These are phyloP conservation scores for Notolabrus celidotus DNA, from an alignment of 2,797 vertebrate genomes.

Conservation along the genomic window DNA sequence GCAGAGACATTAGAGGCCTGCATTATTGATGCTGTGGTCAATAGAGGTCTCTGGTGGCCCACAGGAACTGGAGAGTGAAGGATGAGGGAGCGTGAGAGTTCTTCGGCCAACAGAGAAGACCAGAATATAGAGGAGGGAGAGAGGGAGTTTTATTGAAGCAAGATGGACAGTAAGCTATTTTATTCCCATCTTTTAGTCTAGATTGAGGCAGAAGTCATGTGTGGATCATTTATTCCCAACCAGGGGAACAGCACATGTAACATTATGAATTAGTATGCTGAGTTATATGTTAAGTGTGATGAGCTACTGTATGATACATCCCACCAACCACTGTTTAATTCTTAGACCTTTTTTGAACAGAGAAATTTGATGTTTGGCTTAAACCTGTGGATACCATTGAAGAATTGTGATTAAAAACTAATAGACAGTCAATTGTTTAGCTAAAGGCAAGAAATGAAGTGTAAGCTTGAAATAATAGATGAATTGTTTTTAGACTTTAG, in stretches of 20 bases:
- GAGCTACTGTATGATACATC: background rate
- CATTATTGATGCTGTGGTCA: slow-evolving; percentile 86
- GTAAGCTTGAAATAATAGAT: no score
- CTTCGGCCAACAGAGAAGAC: slow-evolving; percentile 41
- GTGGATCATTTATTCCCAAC: slow-evolving; percentile 4
- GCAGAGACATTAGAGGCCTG: slow-evolving; percentile 82
- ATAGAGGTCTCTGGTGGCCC: slow-evolving; percentile 82
- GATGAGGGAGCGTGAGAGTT: slow-evolving; percentile 66
- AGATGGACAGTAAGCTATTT: slow-evolving; percentile 39
- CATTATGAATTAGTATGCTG: background rate
- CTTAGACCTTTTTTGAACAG: no score
- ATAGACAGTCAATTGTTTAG: no score
- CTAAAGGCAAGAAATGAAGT: no score
- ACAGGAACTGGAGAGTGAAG: slow-evolving; percentile 75
- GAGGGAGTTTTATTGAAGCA: slow-evolving; percentile 48
- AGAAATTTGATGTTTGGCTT: background rate
- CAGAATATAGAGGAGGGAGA: slow-evolving; percentile 43
- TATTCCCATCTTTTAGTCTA: slow-evolving; percentile 4
- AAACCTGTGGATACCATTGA: no score
- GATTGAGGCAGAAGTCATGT: slow-evolving; percentile 14
- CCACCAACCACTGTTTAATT: background rate
- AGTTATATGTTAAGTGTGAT: no score
- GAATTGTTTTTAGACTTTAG: no score
- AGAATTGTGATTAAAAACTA: no score
- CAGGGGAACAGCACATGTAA: background rate